phyloP scores from a whole-genome alignment of 1,140 invertebrate genomes.

The Anthonomus grandis region DNA sequence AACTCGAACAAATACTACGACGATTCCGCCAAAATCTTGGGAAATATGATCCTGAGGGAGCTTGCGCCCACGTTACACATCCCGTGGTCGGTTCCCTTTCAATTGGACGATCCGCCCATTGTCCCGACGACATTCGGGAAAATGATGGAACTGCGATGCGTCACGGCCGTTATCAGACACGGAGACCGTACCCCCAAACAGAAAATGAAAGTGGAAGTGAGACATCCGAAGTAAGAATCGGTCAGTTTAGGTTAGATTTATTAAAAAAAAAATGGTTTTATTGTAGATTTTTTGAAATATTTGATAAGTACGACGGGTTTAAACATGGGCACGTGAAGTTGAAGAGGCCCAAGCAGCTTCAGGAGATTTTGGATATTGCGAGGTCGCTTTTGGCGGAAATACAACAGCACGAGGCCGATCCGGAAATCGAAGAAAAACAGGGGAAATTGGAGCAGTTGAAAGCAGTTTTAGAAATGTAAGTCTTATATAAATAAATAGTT shows the following conservation, averaged over 20 bases:
- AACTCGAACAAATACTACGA: constrained; percentile 99
- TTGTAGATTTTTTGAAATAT: constrained; percentile 94
- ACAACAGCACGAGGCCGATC: constrained; percentile 75
- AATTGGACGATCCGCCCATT: constrained; percentile 96
- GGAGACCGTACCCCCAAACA: constrained; percentile 99
- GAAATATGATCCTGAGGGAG: constrained; percentile 83
- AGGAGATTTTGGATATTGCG: constrained; percentile 95
- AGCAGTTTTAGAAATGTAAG: constrained; percentile 97
- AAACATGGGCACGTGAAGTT: constrained; percentile 96
- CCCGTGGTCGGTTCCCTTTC: constrained; percentile 94
- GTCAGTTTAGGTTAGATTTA: too few species aligned
- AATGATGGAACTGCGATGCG: constrained; percentile 99
- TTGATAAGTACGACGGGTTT: constrained; percentile 95
- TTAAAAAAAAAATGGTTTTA: too few species aligned
- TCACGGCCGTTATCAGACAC: constrained; percentile 97
- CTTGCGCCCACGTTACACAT: constrained; percentile 93
- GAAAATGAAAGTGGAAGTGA: constrained; percentile 99
- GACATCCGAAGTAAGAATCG: constrained; percentile 89
- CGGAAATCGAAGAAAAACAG: constrained; percentile 95
- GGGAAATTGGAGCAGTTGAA: constrained; percentile 97
- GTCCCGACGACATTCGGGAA: constrained; percentile 99
- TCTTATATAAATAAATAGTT: too few species aligned
- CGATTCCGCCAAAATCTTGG: constrained; percentile 97
- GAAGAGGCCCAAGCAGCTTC: constrained; percentile 95
- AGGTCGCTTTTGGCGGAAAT: constrained; percentile 84